These are phyloP conservation scores for Phyllostomus discolor DNA, from an alignment of 2,113 vertebrate genomes.

Conservation along the genomic window DNA sequence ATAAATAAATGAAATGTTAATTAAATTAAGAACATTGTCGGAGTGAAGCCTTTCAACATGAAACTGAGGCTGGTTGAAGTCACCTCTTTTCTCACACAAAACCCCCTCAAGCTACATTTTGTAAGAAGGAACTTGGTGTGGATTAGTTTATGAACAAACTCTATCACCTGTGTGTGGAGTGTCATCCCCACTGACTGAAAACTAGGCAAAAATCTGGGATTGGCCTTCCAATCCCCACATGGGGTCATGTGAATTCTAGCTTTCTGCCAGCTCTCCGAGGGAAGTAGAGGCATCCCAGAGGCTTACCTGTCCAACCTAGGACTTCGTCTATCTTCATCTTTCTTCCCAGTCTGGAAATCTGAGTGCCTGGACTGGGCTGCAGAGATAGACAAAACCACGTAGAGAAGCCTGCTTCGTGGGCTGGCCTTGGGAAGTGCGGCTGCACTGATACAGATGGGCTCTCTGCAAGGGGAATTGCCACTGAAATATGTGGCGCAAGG, in stretches of 20 bases:
- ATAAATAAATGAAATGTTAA: no score
- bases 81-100: background rate
- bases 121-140: background rate
- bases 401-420: background rate
- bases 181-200: background rate
- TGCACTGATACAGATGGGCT: conserved; percentile 1
- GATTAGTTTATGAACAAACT: background rate
- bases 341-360: conserved; percentile 34
- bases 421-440: conserved; percentile 9
- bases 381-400: conserved; percentile 20
- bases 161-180: background rate
- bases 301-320: background rate
- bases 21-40: background rate
- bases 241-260: background rate
- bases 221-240: background rate
- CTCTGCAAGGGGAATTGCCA: conserved; percentile 20
- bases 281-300: background rate
- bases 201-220: background rate
- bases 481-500: background rate
- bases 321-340: conserved; percentile 4
- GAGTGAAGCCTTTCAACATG: background rate
- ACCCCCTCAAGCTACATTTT: background rate
- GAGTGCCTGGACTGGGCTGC: background rate
- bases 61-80: background rate
- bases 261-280: background rate